Evolutionary conservation across 2,888 invertebrate genomes (phyloP), one percentile per base, ranked within the genome.

Genomic region (Morpho achilles): DNA sequence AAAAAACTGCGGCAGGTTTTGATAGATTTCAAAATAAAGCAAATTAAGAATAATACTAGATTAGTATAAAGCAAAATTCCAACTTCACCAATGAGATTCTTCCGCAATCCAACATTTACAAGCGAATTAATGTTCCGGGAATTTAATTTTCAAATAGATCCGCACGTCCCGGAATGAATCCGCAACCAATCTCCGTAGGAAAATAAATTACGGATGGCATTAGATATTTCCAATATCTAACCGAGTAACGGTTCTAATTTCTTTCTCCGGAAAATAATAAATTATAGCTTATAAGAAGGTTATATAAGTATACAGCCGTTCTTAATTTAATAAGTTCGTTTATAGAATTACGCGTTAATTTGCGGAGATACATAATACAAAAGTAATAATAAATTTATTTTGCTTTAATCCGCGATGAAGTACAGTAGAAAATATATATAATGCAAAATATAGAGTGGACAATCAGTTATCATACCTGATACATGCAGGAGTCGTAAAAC

Each of bases 171-270:
- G 60, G 46, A 65, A 55, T 62, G 60, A 62, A 63, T 63, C 63
- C 64, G 60, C 64, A 61, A 63, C 59, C 62, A 66, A 62, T 65
- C 68, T 63, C 67, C 53, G 57, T 61, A 64, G 63, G 60, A 66
- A 68, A 66, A 68, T 68, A 68, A 68, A 67, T 68, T 68, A 66
- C 61, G 59, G 57, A 53, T 51, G 59, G 67, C 63, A 65, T 68
- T 66, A 63, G 63, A 64, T 67, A 66, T 65, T 66, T 67, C 64
- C 66, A 66, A 67, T 54, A 54, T 54, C 48, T 67, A 66, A 56
- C 66, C 60, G 57, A 47, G 64, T 32, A 32, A 32, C 58, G 56
- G 48, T 61, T 61, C 63, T 61, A 56, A 59, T 61, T 63, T 52
- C 53, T 59, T 58, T 59, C 44, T 5, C 32, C 32, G 32, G 32